Evolutionary conservation across 2,113 vertebrate genomes (phyloP), one percentile per base, ranked within the genome.

Genomic region (Phyllopteryx taeniolatus): DNA sequence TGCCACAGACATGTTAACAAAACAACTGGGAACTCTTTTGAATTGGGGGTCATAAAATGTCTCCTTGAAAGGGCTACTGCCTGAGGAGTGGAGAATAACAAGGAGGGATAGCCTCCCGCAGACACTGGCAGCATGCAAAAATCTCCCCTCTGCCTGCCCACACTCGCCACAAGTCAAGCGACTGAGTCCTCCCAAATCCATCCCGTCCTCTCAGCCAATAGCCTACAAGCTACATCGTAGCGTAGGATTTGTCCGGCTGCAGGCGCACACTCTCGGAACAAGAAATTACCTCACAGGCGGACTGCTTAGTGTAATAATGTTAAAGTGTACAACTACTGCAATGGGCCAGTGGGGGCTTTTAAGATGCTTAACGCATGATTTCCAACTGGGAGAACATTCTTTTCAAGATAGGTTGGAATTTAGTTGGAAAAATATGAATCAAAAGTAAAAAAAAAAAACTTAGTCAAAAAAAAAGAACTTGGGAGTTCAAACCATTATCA

Each of bases 41-140:
- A 56, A 22, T n/a, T 22, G 20, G n/a, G n/a, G n/a, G 8, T 5
- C 53, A 22, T 22, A 56, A 56, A n/a, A n/a, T 22, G 20, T n/a
- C 53, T n/a, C 53, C 8, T 56, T 56, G 8, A 56, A 56, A n/a
- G 53, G 20, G 22, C 8, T 56, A 9, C 35, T n/a, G 61, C 9
- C 43, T 33, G 68, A 67, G 67, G 83, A 70, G 75, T 20, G 33
- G 63, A 84, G 74, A 77, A 87, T 83, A 81, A 83, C 76, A 87
- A 83, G 78, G 74, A 82, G 73, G 74, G 80, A 79, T 74, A 83
- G 73, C 77, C 78, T 84, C 67, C 77, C 76, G 80, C 81, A 86
- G 83, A 85, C 35, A 75, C 72, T 77, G 53, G 67, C 85, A 72
- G 83, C 79, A 85, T 84, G 83, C 80, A 86, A 87, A 89, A 80